Base-by-base conservation (phyloP, 2,888 invertebrate genomes). In the Eulithis testata region DNA sequence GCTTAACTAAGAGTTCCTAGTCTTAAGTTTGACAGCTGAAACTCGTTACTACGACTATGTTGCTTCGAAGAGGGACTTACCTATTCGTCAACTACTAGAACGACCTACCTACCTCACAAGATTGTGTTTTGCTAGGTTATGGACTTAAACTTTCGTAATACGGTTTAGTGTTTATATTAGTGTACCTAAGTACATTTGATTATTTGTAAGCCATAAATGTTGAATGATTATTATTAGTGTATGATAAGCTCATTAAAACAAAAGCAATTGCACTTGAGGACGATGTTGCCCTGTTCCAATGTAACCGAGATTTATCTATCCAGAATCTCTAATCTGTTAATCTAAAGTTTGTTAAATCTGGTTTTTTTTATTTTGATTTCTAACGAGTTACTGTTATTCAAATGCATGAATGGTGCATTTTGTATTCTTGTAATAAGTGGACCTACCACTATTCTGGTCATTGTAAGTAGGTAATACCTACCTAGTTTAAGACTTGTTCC, bases 361-460 rank as follows among this genome's bases (percentile, higher is more conserved):
- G 3, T 6, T 31, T 31, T 31, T 5, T 31, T 31, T 31, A 31
- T 31, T 2, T 31, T 31, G 40, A 8, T 40, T 40, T 40, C 9
- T 8, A 40, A 40, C 1, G 5, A 8, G 40, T 40, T 40, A 40
- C 14, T 8, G 8, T 47, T 9, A 8, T 8, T 21, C 3, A n/a
- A 31, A 21, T 43, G 21, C 14, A 14, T 14, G 9, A 21, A n/a
- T 21, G 6, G 8, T n/a, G 52, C 37, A 4, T 53, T 51, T 31
- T 31, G 27, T 51, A 49, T 49, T 49, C 12, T 47, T 12, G 47
- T 14, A 51, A 31, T 51, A 31, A 4, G 4, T 11, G 14, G 49
- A 57, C 47, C 31, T 47, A 49, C 45, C 11, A 12, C 9, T 21
- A 14, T 53, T 40, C 40, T 53, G 40, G 27, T 54, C 40, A 40